Evolutionary conservation across 2,113 vertebrate species (phyloP).

Genomic region (Brienomyrus brachyistius): DNA sequence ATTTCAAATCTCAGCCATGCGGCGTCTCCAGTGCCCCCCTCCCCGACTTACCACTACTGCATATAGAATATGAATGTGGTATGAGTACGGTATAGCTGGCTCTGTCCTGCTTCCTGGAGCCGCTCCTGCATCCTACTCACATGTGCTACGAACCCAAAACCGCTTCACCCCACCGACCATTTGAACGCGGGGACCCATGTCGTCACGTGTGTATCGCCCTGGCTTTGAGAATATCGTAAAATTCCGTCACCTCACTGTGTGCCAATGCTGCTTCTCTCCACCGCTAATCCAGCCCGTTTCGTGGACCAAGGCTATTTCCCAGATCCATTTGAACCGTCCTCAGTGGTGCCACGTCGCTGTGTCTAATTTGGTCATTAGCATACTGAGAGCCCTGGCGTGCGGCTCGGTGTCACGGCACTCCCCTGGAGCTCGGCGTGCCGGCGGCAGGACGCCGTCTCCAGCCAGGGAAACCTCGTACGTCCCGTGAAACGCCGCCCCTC

Average conservation of each 20-base stretch:
- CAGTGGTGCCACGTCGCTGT: background rate
- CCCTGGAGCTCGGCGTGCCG: background rate
- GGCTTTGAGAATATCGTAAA: background rate
- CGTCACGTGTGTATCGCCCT: background rate
- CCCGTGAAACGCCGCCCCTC: background rate
- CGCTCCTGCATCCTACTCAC: background rate
- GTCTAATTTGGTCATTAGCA: slow-evolving; percentile 9
- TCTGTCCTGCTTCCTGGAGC: background rate
- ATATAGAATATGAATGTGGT: background rate
- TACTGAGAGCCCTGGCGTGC: background rate
- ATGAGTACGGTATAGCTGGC: background rate
- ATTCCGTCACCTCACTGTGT: background rate
- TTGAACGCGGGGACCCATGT: background rate
- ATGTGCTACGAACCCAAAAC: background rate
- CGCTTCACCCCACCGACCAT: background rate
- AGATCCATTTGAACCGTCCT: background rate
- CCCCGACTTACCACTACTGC: no score
- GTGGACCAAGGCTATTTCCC: background rate
- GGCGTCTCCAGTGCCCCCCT: background rate
- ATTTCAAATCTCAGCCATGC: background rate
- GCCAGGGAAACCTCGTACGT: background rate
- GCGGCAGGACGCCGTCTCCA: background rate
- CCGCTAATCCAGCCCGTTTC: background rate
- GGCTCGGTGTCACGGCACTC: background rate
- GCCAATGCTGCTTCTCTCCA: no score